Base-by-base conservation (phyloP, 2,113 vertebrate genomes). In the Balaenoptera acutorostrata region DNA sequence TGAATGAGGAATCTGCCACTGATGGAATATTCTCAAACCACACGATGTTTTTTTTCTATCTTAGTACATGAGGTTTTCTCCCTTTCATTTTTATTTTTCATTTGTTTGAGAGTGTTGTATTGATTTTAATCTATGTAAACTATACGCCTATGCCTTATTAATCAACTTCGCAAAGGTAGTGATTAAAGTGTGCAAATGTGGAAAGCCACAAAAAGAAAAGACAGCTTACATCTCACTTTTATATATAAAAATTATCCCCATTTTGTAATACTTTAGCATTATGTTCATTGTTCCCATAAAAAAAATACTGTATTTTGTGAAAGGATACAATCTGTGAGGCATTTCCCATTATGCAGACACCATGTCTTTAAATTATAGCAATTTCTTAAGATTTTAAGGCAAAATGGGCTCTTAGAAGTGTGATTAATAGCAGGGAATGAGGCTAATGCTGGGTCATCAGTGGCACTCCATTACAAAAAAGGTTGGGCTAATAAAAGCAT, bases 361-460 rank as follows among this genome's bases (percentile, higher is more conserved):
- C 98, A 90, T 98, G 98, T 99, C 98, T 98, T 99, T 99, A 99
- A 99, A 99, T 99, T 99, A 99, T 98, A 98, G 99, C 98, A 98
- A 98, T 99, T 99, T 99, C 98, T 99, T 99, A 99, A 98, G 98
- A 98, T 99, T 99, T 99, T 99, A 99, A 99, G 98, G 98, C 98
- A 99, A 99, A 99, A 99, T 98, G 98, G 99, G 98, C 99, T 99
- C 98, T 99, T 99, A 98, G 98, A 98, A 98, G 97, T 98, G 97
- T 99, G 99, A 99, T 99, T 99, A 99, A 99, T 99, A 98, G 98
- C 98, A 98, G 97, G 95, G 98, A 99, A 98, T 97, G 98, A 98
- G 98, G 98, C 98, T 98, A 98, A 98, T 98, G 98, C 98, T 96
- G 98, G 99, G 99, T 99, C 99, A 98, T 98, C 98, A 98, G 98